Evolutionary conservation across 2,888 invertebrate species (phyloP).

Genomic region (Zeuzera pyrina): DNA sequence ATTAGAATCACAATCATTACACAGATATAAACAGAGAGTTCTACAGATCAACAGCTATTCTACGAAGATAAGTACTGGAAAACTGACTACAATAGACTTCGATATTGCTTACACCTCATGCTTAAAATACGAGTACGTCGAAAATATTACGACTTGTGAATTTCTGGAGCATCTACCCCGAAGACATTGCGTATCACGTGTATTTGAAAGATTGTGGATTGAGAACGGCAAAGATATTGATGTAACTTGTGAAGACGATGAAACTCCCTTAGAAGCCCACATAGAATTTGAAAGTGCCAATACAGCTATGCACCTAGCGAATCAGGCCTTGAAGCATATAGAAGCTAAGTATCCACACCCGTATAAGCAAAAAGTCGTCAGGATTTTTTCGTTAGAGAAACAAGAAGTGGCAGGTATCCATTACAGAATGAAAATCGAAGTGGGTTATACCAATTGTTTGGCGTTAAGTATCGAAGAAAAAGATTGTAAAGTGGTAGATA

Average conservation of each 20-base stretch:
- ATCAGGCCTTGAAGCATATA: conserved; percentile 49
- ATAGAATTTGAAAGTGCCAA: conserved; percentile 43
- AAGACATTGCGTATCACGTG: conserved; percentile 46
- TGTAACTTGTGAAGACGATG: conserved; percentile 48
- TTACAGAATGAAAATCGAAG: conserved; percentile 56
- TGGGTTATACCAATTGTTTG: conserved; percentile 48
- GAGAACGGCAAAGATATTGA: conserved; percentile 42
- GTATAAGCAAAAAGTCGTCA: conserved; percentile 45
- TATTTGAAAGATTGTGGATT: conserved; percentile 48
- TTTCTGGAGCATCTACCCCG: conserved; percentile 48
- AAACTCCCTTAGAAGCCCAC: conserved; percentile 41
- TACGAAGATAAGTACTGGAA: conserved; percentile 42
- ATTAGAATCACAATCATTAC: conserved; percentile 44
- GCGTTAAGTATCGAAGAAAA: conserved; percentile 38
- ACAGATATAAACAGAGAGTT: conserved; percentile 49
- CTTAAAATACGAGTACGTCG: conserved; percentile 52
- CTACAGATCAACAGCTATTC: conserved; percentile 43
- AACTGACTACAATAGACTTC: conserved; percentile 50
- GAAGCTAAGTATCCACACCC: conserved; percentile 60
- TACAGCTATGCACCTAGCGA: conserved; percentile 39
- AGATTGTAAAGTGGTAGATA: conserved; percentile 32
- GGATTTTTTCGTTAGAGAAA: conserved; percentile 53
- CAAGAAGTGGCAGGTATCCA: conserved; percentile 56
- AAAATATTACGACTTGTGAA: conserved; percentile 41
- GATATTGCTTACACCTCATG: conserved; percentile 57